Evolutionary conservation across 2,113 vertebrate genomes (phyloP).

Genomic region (Argyrosomus japonicus): DNA sequence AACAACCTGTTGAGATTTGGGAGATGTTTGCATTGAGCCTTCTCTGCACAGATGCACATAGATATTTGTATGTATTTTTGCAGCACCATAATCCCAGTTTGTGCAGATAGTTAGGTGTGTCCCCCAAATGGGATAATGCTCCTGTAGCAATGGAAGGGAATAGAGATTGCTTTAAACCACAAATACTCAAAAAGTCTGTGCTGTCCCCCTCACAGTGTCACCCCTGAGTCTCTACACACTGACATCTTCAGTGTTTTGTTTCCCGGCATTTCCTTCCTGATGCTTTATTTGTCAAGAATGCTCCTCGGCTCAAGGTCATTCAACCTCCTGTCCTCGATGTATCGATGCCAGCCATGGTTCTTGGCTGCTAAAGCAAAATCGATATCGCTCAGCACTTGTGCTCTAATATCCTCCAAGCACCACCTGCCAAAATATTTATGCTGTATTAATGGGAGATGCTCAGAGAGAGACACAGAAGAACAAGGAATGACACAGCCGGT

Average conservation of each 20-base stretch:
- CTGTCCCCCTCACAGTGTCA: slow-evolving; percentile 4
- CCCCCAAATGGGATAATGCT: background rate
- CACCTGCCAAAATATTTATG: slow-evolving; percentile 80
- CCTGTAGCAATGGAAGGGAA: background rate
- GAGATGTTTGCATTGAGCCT: no score
- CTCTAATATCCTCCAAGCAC: slow-evolving; percentile 76
- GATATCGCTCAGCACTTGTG: slow-evolving; percentile 68
- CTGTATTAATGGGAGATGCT: slow-evolving; percentile 66
- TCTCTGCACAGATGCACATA: background rate
- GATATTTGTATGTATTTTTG: background rate
- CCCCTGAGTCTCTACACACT: slow-evolving; percentile 17
- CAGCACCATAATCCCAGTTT: background rate
- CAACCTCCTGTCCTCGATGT: slow-evolving; percentile 44
- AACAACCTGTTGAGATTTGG: no score
- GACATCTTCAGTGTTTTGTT: slow-evolving; percentile 45
- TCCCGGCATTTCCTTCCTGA: slow-evolving; percentile 54
- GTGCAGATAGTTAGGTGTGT: background rate
- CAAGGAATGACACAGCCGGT: slow-evolving; percentile 18
- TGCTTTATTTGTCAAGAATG: slow-evolving; percentile 66
- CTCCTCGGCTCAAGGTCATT: slow-evolving; percentile 76
- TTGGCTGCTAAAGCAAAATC: slow-evolving; percentile 75
- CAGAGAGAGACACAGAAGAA: slow-evolving; percentile 34
- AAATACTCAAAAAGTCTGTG: slow-evolving; percentile 2
- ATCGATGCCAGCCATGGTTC: slow-evolving; percentile 65
- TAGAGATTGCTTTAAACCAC: background rate